Evolutionary conservation across 2,797 vertebrate genomes (phyloP).

Genomic region (Poeciliopsis infans): DNA sequence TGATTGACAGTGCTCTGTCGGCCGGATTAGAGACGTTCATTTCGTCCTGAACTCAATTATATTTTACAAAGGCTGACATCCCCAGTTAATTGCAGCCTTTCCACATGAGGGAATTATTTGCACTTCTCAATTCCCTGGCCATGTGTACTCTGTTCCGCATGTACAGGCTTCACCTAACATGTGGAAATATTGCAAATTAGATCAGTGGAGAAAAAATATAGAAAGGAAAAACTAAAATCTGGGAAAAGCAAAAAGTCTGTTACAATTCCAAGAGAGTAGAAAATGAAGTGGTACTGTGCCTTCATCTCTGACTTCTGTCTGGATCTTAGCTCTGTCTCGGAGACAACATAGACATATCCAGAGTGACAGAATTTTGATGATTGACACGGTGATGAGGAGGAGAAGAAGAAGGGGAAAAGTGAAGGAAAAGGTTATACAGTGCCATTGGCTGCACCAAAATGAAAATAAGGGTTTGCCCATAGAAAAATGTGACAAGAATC

Average conservation of each 20-base stretch:
- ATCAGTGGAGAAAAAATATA: conserved; percentile 48
- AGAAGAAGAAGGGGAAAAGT: conserved; percentile 49
- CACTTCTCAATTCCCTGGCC: conserved; percentile 82
- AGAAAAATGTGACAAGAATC: conserved; percentile 67
- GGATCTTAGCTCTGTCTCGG: conserved; percentile 62
- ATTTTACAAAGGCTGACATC: conserved; percentile 87
- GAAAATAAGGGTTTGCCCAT: conserved; percentile 65
- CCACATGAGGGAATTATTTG: conserved; percentile 85
- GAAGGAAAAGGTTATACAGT: conserved; percentile 72
- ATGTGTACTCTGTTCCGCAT: conserved; percentile 81
- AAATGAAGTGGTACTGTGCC: conserved; percentile 50
- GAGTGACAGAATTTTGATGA: conserved; percentile 74
- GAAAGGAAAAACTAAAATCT: conserved; percentile 19
- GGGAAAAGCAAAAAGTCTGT: conserved; percentile 42
- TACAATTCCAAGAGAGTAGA: conserved; percentile 63
- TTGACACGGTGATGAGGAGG: conserved; percentile 61
- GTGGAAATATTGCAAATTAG: conserved; percentile 81
- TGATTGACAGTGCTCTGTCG: conserved; percentile 84
- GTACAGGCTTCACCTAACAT: conserved; percentile 77
- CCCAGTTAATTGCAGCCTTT: conserved; percentile 86
- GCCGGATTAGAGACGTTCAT: conserved; percentile 84
- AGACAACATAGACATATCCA: conserved; percentile 64
- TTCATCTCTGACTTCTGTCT: conserved; percentile 60
- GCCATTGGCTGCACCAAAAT: conserved; percentile 68
- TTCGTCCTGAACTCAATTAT: conserved; percentile 86